A percentile compares a stretch with the other conserved stretches of the same genome.
Evolutionary conservation across 2,888 invertebrate genomes (phyloP).

Genomic region (Callyntrura sp.): DNA sequence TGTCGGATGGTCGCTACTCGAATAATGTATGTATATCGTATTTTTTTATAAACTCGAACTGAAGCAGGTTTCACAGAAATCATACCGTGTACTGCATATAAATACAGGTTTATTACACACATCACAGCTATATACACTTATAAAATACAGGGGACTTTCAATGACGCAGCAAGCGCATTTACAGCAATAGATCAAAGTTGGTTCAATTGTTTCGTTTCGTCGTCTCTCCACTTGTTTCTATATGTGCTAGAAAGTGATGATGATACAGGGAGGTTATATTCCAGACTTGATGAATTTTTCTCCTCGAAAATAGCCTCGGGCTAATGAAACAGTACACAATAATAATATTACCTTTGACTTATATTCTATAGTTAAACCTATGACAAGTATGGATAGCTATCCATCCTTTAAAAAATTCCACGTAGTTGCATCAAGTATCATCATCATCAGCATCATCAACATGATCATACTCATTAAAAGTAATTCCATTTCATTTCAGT

Average conservation of each 20-base stretch:
- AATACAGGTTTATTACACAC: conserved; percentile 17
- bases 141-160: conserved; percentile 43
- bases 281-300: neutral
- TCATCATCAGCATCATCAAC: neutral
- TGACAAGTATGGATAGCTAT: neutral
- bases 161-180: conserved; percentile 42
- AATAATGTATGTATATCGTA: conserved; percentile 10
- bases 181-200: conserved; percentile 13
- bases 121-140: neutral
- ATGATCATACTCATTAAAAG: conserved; percentile 35
- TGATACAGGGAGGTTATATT: conserved; percentile 4
- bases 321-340: conserved; percentile 17
- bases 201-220: conserved; percentile 62
- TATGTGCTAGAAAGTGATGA: conserved; percentile 1
- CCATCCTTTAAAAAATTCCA: conserved; percentile 18
- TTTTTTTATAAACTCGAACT: neutral
- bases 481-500: conserved; percentile 14
- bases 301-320: neutral
- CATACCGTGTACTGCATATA: neutral
- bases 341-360: conserved; percentile 19
- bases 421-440: neutral
- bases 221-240: conserved; percentile 29
- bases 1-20: conserved; percentile 41
- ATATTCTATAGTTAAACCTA: neutral
- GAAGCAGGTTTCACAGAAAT: conserved; percentile 49